phyloP scores from a whole-genome alignment of 2,888 invertebrate species.

The Eucriotettix oculatus region DNA sequence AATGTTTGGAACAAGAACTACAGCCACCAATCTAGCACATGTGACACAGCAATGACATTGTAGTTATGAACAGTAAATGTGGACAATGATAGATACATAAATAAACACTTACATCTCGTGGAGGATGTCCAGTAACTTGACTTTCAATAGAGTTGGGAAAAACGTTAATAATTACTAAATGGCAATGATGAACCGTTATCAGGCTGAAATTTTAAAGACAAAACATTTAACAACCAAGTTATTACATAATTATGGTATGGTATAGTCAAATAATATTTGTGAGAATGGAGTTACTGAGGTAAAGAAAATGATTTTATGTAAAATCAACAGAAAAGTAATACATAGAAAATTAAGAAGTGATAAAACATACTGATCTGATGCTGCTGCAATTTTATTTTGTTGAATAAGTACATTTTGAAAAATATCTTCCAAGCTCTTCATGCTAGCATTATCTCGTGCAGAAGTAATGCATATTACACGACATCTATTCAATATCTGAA shows the following conservation, averaged over 20 bases:
- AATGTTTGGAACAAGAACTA: too few species aligned
- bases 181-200: constrained; percentile 69
- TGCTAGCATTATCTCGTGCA: constrained; percentile 71
- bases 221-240: neutral
- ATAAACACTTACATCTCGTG: constrained; percentile 20
- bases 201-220: constrained; percentile 29
- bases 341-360: neutral
- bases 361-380: constrained; percentile 38
- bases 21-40: too few species aligned
- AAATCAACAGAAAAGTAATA: neutral
- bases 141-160: constrained; percentile 50
- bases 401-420: constrained; percentile 64
- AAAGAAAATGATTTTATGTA: neutral
- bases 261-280: too few species aligned
- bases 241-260: neutral
- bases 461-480: constrained; percentile 84
- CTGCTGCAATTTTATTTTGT: constrained; percentile 55
- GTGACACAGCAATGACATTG: too few species aligned
- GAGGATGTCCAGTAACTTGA: constrained; percentile 19
- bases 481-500: constrained; percentile 40
- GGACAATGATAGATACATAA: too few species aligned
- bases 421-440: constrained; percentile 73
- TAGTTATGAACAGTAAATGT: too few species aligned
- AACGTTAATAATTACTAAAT: constrained; percentile 77
- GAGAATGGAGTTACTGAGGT: too few species aligned